Percentiles rank a stretch among this genome's conserved stretches.
Conservation (phyloP, 2,888 invertebrate genomes). For the Amorpha juglandis region DNA sequence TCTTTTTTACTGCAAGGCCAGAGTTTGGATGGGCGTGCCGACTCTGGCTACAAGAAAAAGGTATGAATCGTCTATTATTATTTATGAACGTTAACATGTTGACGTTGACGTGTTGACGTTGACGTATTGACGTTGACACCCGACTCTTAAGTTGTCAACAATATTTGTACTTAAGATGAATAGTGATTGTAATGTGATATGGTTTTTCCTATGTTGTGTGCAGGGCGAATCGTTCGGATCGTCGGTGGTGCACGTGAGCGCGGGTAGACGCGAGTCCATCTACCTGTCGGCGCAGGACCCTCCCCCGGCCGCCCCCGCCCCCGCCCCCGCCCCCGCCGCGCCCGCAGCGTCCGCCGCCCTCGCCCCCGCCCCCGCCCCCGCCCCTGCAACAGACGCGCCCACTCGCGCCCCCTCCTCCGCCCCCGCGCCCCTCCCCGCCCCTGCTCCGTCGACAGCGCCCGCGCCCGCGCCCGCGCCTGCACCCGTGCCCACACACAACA, state of each 20-base stretch:
- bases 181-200: not conserved
- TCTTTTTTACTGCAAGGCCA: conserved; percentile 79
- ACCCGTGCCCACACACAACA: conserved; percentile 51
- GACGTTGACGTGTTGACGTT: no score
- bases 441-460: conserved; percentile 30
- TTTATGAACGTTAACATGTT: no score
- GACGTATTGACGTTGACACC: no score
- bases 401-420: conserved; percentile 25
- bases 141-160: no score
- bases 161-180: no score
- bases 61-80: conserved; percentile 29
- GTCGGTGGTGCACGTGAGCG: conserved; percentile 55
- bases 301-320: conserved; percentile 32
- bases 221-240: conserved; percentile 62
- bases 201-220: not conserved
- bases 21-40: conserved; percentile 71
- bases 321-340: conserved; percentile 30
- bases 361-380: conserved; percentile 30
- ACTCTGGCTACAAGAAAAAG: conserved; percentile 67
- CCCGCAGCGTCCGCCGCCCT: conserved; percentile 26
- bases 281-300: conserved; percentile 47
- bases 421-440: conserved; percentile 21
- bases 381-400: conserved; percentile 32
- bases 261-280: conserved; percentile 56
- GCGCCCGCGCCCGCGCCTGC: conserved; percentile 34